Percentiles rank a stretch among this genome's conserved stretches.
phyloP scores from a whole-genome alignment of 2,888 invertebrate genomes.

The Drosophila crucigera region DNA sequence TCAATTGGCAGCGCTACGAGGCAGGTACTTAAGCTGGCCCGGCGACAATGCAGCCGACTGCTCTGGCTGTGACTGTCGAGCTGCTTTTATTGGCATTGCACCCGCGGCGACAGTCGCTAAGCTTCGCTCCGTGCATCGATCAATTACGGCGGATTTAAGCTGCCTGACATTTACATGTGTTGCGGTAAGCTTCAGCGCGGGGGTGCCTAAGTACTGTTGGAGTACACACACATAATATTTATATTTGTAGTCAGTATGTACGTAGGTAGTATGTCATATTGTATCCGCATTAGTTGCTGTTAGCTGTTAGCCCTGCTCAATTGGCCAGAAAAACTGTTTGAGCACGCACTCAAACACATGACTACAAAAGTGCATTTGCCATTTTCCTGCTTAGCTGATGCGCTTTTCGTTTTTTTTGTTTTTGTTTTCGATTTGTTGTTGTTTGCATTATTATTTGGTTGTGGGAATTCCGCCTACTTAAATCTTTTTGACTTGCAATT shows the following conservation, averaged over 20 bases:
- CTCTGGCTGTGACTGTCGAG: constrained; percentile 21
- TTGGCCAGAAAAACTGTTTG: constrained; percentile 76
- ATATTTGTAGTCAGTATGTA: not conserved
- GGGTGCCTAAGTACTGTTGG: constrained; percentile 34
- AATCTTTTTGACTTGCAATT: constrained; percentile 81
- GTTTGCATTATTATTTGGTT: constrained; percentile 30
- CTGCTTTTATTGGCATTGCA: constrained; percentile 68
- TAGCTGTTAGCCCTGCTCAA: constrained; percentile 58
- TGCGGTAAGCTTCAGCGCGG: constrained; percentile 68
- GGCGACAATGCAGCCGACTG: constrained; percentile 54
- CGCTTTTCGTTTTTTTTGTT: constrained; percentile 30
- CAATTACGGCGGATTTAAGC: constrained; percentile 76
- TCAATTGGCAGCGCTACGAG: constrained; percentile 52
- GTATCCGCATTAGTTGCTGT: constrained; percentile 43
- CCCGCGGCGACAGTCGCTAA: constrained; percentile 78
- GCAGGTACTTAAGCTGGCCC: constrained; percentile 74
- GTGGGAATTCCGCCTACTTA: constrained; percentile 80
- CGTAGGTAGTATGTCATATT: constrained; percentile 16
- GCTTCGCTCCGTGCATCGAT: constrained; percentile 75
- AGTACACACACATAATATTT: not conserved
- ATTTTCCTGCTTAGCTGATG: constrained; percentile 42
- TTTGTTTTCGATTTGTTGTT: constrained; percentile 23
- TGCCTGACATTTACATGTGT: constrained; percentile 74
- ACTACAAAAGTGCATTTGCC: constrained; percentile 67
- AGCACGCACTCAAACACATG: constrained; percentile 72